Evolutionary conservation across 2,888 invertebrate species (phyloP).

Genomic region (Pyrochroa serraticornis): DNA sequence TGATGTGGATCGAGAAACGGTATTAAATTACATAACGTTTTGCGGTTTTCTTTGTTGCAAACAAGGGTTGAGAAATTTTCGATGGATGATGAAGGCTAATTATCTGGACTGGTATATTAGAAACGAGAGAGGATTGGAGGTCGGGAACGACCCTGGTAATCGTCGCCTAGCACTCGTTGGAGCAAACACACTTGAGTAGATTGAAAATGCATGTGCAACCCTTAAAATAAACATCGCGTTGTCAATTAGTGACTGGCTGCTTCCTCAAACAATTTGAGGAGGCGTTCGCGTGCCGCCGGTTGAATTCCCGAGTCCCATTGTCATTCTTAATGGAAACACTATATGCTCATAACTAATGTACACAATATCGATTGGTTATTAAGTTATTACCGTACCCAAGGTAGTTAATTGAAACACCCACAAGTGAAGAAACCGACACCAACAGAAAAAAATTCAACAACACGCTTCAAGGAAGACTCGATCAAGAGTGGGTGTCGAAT

Average conservation of each 20-base stretch:
- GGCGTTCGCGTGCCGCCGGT: slow-evolving; percentile 12
- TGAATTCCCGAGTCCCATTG: slow-evolving; percentile 6
- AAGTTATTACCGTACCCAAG: slow-evolving; percentile 16
- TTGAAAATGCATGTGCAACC: slow-evolving; percentile 56
- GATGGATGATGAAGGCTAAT: background rate
- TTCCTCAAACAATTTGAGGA: slow-evolving; percentile 31
- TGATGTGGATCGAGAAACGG: slow-evolving; percentile 14
- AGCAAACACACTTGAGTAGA: slow-evolving; percentile 56
- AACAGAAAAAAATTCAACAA: too few species aligned
- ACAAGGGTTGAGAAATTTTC: background rate
- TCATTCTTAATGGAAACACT: slow-evolving; percentile 24
- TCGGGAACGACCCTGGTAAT: slow-evolving; percentile 41
- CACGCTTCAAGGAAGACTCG: too few species aligned
- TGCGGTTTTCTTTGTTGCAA: slow-evolving; percentile 13
- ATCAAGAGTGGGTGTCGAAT: too few species aligned
- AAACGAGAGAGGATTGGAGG: background rate
- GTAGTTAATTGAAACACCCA: too few species aligned
- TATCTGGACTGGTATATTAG: background rate
- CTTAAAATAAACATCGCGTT: slow-evolving; percentile 56
- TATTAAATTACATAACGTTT: slow-evolving; percentile 20
- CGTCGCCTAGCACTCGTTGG: slow-evolving; percentile 50
- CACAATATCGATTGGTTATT: slow-evolving; percentile 24
- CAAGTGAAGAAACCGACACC: too few species aligned
- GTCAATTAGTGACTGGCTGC: slow-evolving; percentile 52
- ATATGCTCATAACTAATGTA: slow-evolving; percentile 23